Percentiles rank a stretch among this genome's conserved stretches.
Conservation (phyloP, 2,888 invertebrate genomes). For the Agrotis segetum region DNA sequence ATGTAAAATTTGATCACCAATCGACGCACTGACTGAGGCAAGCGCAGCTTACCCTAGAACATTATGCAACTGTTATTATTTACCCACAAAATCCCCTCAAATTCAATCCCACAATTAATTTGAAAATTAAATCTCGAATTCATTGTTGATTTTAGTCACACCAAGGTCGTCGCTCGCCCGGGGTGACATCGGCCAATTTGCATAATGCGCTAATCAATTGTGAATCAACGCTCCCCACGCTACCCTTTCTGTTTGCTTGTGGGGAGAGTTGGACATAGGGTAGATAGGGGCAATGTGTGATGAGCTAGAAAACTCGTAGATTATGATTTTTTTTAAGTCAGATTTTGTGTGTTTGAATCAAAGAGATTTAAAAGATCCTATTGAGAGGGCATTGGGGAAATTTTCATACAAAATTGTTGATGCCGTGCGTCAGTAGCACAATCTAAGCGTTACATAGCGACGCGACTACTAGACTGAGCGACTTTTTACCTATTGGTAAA, state of each 20-base stretch:
- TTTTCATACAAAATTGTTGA: too few relatives aligned
- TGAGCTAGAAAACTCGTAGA: constrained; percentile 43
- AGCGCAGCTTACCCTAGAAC: neutral
- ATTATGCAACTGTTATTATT: neutral
- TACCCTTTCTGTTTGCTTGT: constrained; percentile 64
- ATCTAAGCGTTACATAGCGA: too few relatives aligned
- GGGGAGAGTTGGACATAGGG: constrained; percentile 6
- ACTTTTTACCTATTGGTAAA: too few relatives aligned
- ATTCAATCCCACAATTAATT: constrained; percentile 31
- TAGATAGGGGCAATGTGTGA: constrained; percentile 30
- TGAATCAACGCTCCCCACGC: constrained; percentile 49
- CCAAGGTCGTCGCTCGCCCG: constrained; percentile 43
- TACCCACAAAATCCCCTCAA: neutral
- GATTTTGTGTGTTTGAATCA: too few relatives aligned
- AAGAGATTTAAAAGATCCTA: too few relatives aligned
- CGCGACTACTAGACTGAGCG: too few relatives aligned
- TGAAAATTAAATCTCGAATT: constrained; percentile 58
- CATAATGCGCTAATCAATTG: constrained; percentile 67
- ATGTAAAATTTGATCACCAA: neutral
- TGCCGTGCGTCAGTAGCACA: too few relatives aligned
- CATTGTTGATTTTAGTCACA: constrained; percentile 64
- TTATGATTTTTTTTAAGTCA: constrained; percentile 12
- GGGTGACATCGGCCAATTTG: constrained; percentile 52
- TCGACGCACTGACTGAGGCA: neutral
- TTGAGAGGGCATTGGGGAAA: too few relatives aligned